phyloP scores from a whole-genome alignment of 2,113 vertebrate genomes.

The Dromas ardeola region DNA sequence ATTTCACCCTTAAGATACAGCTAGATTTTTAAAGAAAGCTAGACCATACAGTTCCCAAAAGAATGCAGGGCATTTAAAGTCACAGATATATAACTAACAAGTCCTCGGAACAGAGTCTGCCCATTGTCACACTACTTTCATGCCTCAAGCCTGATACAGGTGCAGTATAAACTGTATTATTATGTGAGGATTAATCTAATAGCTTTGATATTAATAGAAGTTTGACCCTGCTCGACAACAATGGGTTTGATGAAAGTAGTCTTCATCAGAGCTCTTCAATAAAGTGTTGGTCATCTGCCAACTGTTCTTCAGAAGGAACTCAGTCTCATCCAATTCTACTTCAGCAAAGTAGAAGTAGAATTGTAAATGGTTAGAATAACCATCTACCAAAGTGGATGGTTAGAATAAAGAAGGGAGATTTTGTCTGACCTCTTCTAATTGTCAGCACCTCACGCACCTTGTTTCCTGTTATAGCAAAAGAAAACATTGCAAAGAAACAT shows the following conservation, averaged over 20 bases:
- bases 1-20: background rate
- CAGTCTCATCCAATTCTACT: background rate
- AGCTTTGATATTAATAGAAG: constrained; percentile 1
- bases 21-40: background rate
- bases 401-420: background rate
- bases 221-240: background rate
- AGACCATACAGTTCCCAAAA: background rate
- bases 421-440: background rate
- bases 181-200: background rate
- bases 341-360: background rate
- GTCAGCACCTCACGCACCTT: background rate
- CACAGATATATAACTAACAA: background rate
- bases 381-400: background rate
- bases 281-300: background rate
- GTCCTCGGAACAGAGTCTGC: background rate
- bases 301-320: background rate
- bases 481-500: background rate
- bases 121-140: background rate
- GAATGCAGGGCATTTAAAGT: background rate
- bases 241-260: background rate
- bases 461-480: background rate
- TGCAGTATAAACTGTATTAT: background rate
- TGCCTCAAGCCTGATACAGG: background rate
- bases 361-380: background rate
- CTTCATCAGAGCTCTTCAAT: background rate